A percentile compares a stretch with the other conserved stretches of the same genome.
These are phyloP conservation scores for Amphipyra berbera DNA, from an alignment of 2,888 invertebrate species.

Conservation along the genomic window DNA sequence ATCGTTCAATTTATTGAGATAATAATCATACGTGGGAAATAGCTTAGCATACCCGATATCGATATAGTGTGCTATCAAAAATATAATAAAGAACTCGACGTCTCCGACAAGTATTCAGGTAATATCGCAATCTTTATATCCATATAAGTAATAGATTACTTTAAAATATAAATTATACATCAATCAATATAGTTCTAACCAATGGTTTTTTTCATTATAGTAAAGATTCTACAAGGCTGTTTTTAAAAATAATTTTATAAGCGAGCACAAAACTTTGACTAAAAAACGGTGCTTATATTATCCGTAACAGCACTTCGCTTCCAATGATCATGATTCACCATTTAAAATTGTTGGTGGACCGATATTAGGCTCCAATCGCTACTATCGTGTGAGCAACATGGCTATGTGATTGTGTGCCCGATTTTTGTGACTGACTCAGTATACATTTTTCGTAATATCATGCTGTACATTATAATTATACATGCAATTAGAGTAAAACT, in stretches of 20 bases:
- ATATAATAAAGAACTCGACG: neutral
- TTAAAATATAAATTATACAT: neutral
- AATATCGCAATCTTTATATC: conserved; percentile 5
- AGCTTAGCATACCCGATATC: conserved; percentile 8
- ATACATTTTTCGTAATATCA: conserved; percentile 45
- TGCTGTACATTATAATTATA: conserved; percentile 36
- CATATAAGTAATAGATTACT: conserved; percentile 4
- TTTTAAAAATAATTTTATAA: conserved; percentile 5
- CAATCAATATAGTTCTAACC: neutral
- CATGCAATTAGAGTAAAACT: conserved; percentile 75
- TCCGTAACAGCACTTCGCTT: conserved; percentile 59
- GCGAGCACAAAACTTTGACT: conserved; percentile 49
- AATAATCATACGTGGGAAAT: conserved; percentile 19
- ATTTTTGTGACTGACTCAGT: conserved; percentile 37
- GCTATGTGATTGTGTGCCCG: conserved; percentile 23
- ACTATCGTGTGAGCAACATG: conserved; percentile 44
- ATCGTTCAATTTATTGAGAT: conserved; percentile 7
- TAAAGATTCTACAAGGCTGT: neutral
- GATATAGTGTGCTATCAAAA: neutral
- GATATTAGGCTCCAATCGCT: conserved; percentile 47
- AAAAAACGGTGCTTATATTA: conserved; percentile 58
- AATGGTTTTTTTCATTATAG: neutral
- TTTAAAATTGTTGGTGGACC: conserved; percentile 35
- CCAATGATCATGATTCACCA: conserved; percentile 58
- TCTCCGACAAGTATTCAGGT: conserved; percentile 2